Percentiles rank a stretch among this genome's conserved stretches.
Conservation (phyloP, 2,797 vertebrate genomes). For the Malacoraja senta region DNA sequence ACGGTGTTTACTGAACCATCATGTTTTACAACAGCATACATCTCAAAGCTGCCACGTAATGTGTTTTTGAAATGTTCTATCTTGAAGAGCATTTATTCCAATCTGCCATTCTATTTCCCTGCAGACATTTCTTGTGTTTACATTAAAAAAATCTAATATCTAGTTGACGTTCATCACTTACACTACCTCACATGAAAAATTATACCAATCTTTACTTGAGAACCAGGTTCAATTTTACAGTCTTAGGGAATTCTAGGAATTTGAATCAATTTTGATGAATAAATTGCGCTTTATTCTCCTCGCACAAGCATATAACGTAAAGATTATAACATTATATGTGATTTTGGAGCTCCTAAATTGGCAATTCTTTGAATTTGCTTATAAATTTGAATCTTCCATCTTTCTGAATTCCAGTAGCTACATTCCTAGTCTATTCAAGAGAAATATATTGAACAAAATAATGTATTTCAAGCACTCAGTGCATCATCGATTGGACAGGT, state of each 20-base stretch:
- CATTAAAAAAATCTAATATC: background rate
- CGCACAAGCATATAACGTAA: background rate
- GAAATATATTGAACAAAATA: background rate
- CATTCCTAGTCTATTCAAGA: background rate
- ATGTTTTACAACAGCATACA: background rate
- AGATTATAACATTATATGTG: background rate
- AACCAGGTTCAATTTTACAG: background rate
- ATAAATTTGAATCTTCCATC: background rate
- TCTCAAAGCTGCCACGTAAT: background rate
- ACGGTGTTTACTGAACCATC: background rate
- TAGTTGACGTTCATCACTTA: background rate
- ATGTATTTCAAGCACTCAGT: background rate
- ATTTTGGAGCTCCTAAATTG: background rate
- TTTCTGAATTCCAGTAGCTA: background rate
- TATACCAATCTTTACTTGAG: background rate
- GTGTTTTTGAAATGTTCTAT: background rate
- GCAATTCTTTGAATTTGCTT: background rate
- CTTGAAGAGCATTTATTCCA: background rate
- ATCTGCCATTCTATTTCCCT: background rate
- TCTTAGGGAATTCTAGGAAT: background rate
- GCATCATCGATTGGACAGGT: too few species aligned
- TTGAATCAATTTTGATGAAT: background rate
- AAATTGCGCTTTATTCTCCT: background rate
- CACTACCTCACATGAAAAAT: background rate
- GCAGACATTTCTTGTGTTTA: background rate